Base-by-base conservation (phyloP, 35 echinoderm and acorn worm species). In the Heliocidaris tuberculata region DNA sequence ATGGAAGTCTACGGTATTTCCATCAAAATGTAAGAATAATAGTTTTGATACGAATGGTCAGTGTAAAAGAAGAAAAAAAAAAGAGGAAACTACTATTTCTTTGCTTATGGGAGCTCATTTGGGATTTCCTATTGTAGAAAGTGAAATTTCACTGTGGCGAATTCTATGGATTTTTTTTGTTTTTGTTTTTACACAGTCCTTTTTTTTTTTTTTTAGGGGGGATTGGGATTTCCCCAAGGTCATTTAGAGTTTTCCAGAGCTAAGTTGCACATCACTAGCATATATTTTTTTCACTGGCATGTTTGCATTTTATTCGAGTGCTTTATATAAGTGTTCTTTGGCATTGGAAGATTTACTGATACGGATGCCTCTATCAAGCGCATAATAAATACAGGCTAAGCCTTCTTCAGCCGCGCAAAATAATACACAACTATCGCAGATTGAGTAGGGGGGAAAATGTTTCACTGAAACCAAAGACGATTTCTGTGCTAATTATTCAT, bases 401-500 rank as follows among this genome's bases (percentile, higher is more conserved):
- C 65, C 65, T 78, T 78, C 65, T 78, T 21, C 27, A 78, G 65
- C 65, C 27, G 7, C 65, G 6, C 65, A 78, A 78, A 78, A 78
- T 78, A 78, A 78, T 19, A 27, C 21, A 78, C 27, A 24, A 21
- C 65, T 78, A 78, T 78, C 65, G 27, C 27, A 24, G 65, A 4
- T 78, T 78, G 65, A 78, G 65, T n/a, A 78, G 15, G 65, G 65
- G 65, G 65, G 65, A 19, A 78, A 78, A 78, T 78, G 65, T 89
- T 48, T 89, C 32, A 11, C 32, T 89, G 87, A 48, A 32, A 89
- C 31, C 87, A 32, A 89, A 89, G 87, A 89, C 31, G 17, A 48
- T 47, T 89, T 89, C 87, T 89, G 87, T 89, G 87, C 87, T 89
- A 89, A 89, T n/a, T 89, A 89, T 89, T 89, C 87, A 89, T 89